Conservation (phyloP, 2,888 invertebrate species). For the Diplazon laetatorius region DNA sequence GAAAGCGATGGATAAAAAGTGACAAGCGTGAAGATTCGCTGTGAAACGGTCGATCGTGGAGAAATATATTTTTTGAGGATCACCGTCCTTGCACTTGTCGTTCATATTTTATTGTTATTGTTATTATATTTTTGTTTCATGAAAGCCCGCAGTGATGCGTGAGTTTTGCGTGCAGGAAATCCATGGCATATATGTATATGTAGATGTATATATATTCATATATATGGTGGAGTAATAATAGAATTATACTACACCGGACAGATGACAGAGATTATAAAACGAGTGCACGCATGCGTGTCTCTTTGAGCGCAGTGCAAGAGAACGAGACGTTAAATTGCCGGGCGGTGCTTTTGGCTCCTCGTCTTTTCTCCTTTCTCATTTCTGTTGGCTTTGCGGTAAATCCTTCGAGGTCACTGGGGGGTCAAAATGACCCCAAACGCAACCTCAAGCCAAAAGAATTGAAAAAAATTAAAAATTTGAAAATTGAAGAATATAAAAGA, state of each 20-base stretch:
- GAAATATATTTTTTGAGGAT: background rate
- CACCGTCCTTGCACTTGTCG: background rate
- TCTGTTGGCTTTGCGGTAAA: background rate
- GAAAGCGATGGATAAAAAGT: conserved; percentile 23
- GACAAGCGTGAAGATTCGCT: conserved; percentile 20
- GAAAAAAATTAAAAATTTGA: too few species aligned
- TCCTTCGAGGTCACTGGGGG: too few species aligned
- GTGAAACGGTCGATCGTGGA: conserved; percentile 14
- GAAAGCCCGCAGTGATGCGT: conserved; percentile 44
- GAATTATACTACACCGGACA: conserved; percentile 21
- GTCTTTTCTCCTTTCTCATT: conserved; percentile 5
- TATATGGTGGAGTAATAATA: conserved; percentile 32
- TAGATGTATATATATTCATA: too few species aligned
- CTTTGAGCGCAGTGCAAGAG: conserved; percentile 11
- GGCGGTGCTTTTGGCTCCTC: conserved; percentile 19
- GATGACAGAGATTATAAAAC: conserved; percentile 39
- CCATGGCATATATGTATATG: conserved; percentile 1
- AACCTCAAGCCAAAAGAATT: too few species aligned
- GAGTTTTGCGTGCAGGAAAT: conserved; percentile 25
- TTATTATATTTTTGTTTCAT: conserved; percentile 17
- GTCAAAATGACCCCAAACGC: too few species aligned
- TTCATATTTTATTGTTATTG: conserved; percentile 21
- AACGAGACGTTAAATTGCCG: conserved; percentile 13
- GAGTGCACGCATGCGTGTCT: conserved; percentile 47
- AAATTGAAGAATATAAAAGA: too few species aligned